Conservation (phyloP, 2,113 vertebrate genomes). For the Leucosticte australis region DNA sequence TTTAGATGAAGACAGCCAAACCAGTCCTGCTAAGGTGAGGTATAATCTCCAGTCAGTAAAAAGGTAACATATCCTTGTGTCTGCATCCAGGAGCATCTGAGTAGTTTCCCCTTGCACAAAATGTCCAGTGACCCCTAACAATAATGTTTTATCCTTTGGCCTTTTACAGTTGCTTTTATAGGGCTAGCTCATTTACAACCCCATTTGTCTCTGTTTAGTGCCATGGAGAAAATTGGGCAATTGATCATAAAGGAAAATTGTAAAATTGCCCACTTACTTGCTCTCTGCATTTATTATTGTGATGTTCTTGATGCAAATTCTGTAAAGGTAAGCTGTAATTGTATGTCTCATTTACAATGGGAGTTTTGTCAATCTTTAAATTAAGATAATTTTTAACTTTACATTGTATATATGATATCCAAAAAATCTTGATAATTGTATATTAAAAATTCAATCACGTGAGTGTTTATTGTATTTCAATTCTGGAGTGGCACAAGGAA, state of each 20-base stretch:
- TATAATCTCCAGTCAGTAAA: background rate
- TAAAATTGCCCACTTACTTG: background rate
- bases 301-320: background rate
- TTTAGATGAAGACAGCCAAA: background rate
- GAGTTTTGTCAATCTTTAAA: background rate
- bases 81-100: background rate
- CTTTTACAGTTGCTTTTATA: conserved; percentile 55
- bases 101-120: background rate
- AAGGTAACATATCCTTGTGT: background rate
- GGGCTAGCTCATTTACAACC: conserved; percentile 10
- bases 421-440: background rate
- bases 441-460: conserved; percentile 35
- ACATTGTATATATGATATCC: background rate
- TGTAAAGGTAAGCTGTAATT: background rate
- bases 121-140: background rate
- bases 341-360: background rate
- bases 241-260: background rate
- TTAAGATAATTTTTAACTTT: background rate
- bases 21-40: background rate
- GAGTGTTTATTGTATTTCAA: background rate
- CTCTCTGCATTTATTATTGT: background rate
- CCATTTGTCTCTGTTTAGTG: background rate
- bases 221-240: background rate
- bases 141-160: conserved; percentile 6
- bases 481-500: background rate